Evolutionary conservation across 2,797 vertebrate species (phyloP).

Genomic region (Streptopelia turtur): DNA sequence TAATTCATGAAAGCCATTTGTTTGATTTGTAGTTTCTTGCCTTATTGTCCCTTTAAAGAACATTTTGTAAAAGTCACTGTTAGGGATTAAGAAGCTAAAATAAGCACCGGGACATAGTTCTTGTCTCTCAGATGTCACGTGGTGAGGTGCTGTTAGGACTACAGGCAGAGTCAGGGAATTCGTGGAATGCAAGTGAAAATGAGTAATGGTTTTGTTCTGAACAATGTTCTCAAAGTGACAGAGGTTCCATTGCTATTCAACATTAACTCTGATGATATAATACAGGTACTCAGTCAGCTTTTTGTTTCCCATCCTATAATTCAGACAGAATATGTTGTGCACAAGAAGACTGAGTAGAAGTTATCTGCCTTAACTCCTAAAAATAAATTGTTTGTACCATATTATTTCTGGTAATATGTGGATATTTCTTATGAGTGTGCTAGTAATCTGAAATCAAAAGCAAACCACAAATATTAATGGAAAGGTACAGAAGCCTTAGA

Average conservation of each 20-base stretch:
- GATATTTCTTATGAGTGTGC: not conserved
- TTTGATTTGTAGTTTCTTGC: slow-evolving; percentile 37
- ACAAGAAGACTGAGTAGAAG: not conserved
- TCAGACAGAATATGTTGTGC: not conserved
- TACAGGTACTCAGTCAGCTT: not conserved
- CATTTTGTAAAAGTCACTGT: slow-evolving; percentile 35
- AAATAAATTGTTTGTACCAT: not conserved
- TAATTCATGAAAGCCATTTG: slow-evolving; percentile 50
- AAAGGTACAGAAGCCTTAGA: not conserved
- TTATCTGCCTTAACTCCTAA: not conserved
- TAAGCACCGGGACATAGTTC: slow-evolving; percentile 17
- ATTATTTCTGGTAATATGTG: not conserved
- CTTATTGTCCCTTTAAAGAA: slow-evolving; percentile 30
- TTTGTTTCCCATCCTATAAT: not conserved
- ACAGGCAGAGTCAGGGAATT: slow-evolving; percentile 12
- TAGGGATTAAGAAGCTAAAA: slow-evolving; percentile 39
- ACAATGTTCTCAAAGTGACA: not conserved
- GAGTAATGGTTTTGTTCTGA: slow-evolving; percentile 61
- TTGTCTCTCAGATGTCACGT: slow-evolving; percentile 26
- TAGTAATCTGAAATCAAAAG: not conserved
- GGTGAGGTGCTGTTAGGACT: slow-evolving; percentile 38
- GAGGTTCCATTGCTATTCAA: not conserved
- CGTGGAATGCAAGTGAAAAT: slow-evolving; percentile 32
- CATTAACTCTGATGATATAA: not conserved
- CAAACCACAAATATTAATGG: not conserved